phyloP scores from a whole-genome alignment of 2,888 invertebrate genomes.

The Stenodema calcarata region DNA sequence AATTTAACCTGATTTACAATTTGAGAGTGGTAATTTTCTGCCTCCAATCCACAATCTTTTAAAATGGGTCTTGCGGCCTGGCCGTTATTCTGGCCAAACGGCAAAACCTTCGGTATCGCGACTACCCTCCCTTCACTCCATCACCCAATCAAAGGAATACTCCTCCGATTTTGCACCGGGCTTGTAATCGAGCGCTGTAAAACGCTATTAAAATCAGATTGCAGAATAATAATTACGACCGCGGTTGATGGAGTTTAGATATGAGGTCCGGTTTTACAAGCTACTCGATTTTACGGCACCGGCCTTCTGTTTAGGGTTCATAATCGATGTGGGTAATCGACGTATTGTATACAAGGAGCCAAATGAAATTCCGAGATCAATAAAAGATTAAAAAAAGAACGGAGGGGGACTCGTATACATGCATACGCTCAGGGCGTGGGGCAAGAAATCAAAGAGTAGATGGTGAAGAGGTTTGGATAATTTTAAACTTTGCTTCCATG shows the following conservation, averaged over 20 bases:
- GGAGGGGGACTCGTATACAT: neutral
- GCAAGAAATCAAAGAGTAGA: neutral
- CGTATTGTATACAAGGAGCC: slow-evolving; percentile 24
- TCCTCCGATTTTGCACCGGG: neutral
- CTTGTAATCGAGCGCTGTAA: slow-evolving; percentile 8
- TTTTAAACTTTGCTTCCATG: slow-evolving; percentile 13
- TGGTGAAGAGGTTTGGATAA: neutral
- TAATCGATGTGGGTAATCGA: neutral
- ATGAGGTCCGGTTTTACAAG: neutral
- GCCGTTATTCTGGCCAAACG: neutral
- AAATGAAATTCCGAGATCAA: slow-evolving; percentile 43
- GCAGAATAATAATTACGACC: slow-evolving; percentile 22
- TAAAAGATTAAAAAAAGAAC: slow-evolving; percentile 2
- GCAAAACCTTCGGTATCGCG: neutral
- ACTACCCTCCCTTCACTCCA: neutral
- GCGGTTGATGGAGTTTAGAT: slow-evolving; percentile 10
- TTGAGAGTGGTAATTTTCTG: neutral
- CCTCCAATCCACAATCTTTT: neutral
- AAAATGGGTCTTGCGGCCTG: neutral
- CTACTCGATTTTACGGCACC: slow-evolving; percentile 20
- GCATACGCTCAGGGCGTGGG: neutral
- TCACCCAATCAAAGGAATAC: neutral
- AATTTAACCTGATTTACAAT: neutral
- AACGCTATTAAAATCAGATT: slow-evolving; percentile 32
- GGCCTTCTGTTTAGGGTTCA: neutral